Conservation (phyloP, 2,888 invertebrate species). For the Hylaea fasciaria region DNA sequence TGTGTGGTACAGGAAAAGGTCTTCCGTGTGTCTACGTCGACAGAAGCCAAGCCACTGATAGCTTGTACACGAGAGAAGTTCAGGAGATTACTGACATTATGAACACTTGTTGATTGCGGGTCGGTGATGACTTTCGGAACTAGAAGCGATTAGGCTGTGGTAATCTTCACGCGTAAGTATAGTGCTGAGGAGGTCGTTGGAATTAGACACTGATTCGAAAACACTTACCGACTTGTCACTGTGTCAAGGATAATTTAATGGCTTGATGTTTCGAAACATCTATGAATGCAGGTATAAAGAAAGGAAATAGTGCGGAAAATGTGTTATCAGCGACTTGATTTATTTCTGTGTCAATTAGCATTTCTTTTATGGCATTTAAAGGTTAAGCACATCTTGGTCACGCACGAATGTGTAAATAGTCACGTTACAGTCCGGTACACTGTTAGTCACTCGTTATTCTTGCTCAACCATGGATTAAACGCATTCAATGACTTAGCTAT, state of each 20-base stretch:
- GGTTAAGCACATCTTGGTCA: neutral
- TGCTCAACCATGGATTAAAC: neutral
- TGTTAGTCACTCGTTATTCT: neutral
- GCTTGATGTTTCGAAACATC: neutral
- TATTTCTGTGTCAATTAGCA: neutral
- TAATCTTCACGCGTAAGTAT: conserved; percentile 57
- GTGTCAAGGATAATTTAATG: conserved; percentile 40
- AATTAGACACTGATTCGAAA: conserved; percentile 30
- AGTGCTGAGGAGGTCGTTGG: conserved; percentile 50
- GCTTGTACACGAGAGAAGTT: conserved; percentile 61
- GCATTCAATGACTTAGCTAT: conserved; percentile 13
- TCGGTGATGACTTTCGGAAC: conserved; percentile 69
- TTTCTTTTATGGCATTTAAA: neutral
- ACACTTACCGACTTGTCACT: conserved; percentile 3
- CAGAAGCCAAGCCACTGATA: conserved; percentile 69
- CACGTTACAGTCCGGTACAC: neutral
- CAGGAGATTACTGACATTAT: conserved; percentile 67
- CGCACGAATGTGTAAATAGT: neutral
- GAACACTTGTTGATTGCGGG: conserved; percentile 67
- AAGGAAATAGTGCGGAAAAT: neutral
- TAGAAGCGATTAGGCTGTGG: conserved; percentile 59
- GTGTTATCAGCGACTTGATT: neutral
- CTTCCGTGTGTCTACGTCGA: conserved; percentile 56
- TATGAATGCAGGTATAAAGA: neutral
- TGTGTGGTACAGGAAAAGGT: conserved; percentile 56